Evolutionary conservation across 2,797 vertebrate genomes (phyloP).

Genomic region (Pipistrellus kuhlii): DNA sequence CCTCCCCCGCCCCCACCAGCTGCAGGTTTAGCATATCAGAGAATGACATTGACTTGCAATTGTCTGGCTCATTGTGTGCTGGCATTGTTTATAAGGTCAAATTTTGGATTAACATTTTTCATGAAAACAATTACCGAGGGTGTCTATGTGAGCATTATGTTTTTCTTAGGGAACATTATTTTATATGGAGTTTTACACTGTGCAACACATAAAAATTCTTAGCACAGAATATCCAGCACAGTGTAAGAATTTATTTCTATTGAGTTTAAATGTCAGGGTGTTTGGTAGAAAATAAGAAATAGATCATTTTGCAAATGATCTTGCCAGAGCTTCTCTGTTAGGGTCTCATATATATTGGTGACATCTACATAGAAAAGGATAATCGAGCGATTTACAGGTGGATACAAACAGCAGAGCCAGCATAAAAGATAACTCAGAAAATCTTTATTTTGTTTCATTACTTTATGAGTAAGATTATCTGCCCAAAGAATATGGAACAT

Average conservation of each 20-base stretch:
- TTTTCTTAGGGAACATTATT: slow-evolving; percentile 63
- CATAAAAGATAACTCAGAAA: slow-evolving; percentile 28
- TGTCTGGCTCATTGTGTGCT: slow-evolving; percentile 4
- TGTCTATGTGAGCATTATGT: slow-evolving; percentile 30
- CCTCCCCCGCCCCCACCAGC: too few relatives aligned
- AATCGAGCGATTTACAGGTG: slow-evolving; percentile 39
- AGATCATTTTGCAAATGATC: slow-evolving; percentile 66
- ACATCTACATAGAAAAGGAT: slow-evolving; percentile 35
- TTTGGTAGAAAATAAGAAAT: slow-evolving; percentile 68
- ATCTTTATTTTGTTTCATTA: slow-evolving; percentile 17
- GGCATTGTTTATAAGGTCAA: slow-evolving; percentile 58
- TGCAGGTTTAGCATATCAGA: not conserved
- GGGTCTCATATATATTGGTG: not conserved
- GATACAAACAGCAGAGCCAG: slow-evolving; percentile 44
- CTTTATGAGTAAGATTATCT: slow-evolving; percentile 32
- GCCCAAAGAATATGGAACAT: slow-evolving; percentile 35
- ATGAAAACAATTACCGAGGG: slow-evolving; percentile 15
- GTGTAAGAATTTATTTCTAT: slow-evolving; percentile 69
- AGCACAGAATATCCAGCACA: slow-evolving; percentile 23
- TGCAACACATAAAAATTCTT: slow-evolving; percentile 46
- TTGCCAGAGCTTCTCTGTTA: slow-evolving; percentile 8
- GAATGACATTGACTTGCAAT: slow-evolving; percentile 16
- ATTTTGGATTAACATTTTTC: slow-evolving; percentile 64
- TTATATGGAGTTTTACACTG: slow-evolving; percentile 71
- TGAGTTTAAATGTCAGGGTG: slow-evolving; percentile 73